Evolutionary conservation across 2,797 vertebrate genomes (phyloP), one percentile per base, ranked within the genome.

Genomic region (Diceros bicornis): DNA sequence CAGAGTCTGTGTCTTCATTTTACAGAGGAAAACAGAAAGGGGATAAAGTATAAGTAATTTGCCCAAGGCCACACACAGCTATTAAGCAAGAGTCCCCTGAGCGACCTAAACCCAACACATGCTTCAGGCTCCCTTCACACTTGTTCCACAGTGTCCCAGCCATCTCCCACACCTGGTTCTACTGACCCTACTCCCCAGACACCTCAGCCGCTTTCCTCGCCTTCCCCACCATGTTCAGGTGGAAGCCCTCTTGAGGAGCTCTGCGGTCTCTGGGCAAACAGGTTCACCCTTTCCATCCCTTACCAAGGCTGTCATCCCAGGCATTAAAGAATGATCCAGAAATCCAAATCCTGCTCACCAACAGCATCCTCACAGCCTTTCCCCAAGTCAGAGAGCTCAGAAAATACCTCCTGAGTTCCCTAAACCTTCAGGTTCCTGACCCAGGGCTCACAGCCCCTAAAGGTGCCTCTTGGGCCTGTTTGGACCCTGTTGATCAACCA

Each of bases 221-320:
- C 4, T 1, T 4, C 1, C 0, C 18, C 14, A 18, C 55, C 72
- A 32, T 0, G 7, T 12, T 52, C 75, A 71, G 37, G 50, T 74
- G 32, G 13, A 61, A n/a, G 59, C 21, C 10, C 64, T 66, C 83
- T 11, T 55, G 84, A 75, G 37, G 44, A 14, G 47, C 57, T 47
- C 47, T 32, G 41, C 4, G 1, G 41, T 59, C 57, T 74, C n/a
- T 20, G 78, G 50, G 47, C 25, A 55, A 59, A 72, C 9, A 89
- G 10, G 23, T 69, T 89, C 55, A 25, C 83, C 25, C n/a, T 47
- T n/a, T 7, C 72, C 4, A 81, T 32, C 68, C 44, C 34, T 82
- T 16, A 44, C 62, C 32, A 29, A 89, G 64, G n/a, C 84, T 52
- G 27, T 25, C 44, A 23, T 32, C n/a, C 37, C 32, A 20, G 44